These are phyloP conservation scores for Ephydatia muelleri DNA, from an alignment of 37 sponge, comb jelly and placozoan species.

Conservation along the genomic window DNA sequence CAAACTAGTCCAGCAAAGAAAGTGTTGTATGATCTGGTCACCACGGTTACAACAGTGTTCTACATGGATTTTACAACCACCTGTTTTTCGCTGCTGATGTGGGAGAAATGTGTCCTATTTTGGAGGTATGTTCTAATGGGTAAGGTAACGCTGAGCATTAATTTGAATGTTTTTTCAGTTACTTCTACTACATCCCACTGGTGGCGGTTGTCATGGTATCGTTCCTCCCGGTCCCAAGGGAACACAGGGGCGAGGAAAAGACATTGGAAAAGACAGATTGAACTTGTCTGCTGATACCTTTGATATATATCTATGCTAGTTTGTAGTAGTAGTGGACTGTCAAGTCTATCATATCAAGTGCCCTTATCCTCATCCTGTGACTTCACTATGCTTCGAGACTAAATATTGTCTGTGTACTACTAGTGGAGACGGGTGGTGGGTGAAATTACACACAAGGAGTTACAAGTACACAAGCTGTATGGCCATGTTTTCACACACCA, in stretches of 20 bases:
- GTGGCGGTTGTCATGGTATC: conserved; percentile 7
- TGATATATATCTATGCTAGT: too few relatives aligned
- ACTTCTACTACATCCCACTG: conserved; percentile 37
- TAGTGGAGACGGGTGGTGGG: too few relatives aligned
- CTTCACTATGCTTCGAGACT: too few relatives aligned
- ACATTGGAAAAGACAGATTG: neutral
- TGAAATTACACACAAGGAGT: too few relatives aligned
- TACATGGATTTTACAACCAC: conserved; percentile 32
- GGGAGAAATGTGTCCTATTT: neutral
- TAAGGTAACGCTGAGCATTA: neutral
- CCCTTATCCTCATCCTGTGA: too few relatives aligned
- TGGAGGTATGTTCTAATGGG: conserved; percentile 29
- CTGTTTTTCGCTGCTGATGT: conserved; percentile 13
- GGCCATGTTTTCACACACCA: too few relatives aligned
- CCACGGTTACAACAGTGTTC: conserved; percentile 43
- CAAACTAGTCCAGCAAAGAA: conserved; percentile 40
- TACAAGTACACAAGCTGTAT: too few relatives aligned
- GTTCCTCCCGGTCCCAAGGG: neutral
- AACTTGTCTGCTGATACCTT: neutral
- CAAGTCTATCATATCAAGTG: too few relatives aligned
- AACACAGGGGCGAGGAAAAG: neutral
- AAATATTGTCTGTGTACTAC: too few relatives aligned
- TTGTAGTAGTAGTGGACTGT: too few relatives aligned
- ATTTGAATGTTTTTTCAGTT: conserved; percentile 4
- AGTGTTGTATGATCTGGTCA: conserved; percentile 67